Base-by-base conservation (phyloP, 2,888 invertebrate genomes). In the Drosophila birchii region DNA sequence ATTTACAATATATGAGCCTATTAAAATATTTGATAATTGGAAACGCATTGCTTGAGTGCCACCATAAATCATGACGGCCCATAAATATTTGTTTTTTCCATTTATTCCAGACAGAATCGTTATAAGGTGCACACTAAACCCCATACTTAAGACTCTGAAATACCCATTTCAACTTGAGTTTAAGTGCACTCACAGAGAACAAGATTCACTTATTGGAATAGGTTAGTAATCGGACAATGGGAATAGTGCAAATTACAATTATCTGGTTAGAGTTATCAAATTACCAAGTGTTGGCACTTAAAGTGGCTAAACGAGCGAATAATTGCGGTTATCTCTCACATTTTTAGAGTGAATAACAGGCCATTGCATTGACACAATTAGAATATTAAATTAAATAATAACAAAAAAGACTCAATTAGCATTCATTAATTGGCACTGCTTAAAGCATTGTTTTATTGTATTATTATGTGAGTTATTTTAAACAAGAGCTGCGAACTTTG, bases 1-100 rank as follows among this genome's bases (percentile, higher is more conserved):
- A 84, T 67, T 45, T 55, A 18, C 45, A 6, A 45, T 66, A 57
- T 72, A 56, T 75, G 78, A 49, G 62, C 32, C 43, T 64, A 78
- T 64, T 62, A 73, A 74, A 74, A 70, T 62, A 70, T 69, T 74
- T 55, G 51, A 86, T 71, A 59, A 83, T 78, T 74, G 67, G 16
- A 76, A 67, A 74, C 53, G 38, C 68, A 72, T 82, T 82, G 29
- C 23, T 66, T 26, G 38, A 76, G 71, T 70, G 39, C 16, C 43
- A 55, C 55, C n/a, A 58, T 79, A 77, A 81, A 78, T 82, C 70
- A 60, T 66, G 18, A 18, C 23, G 5, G 32, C 9, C 16, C 51
- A 51, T 70, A 70, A 58, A 69, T 43, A 44, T 18, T 68, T 63
- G 18, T 47, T 41, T 44, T 53, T 53, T 14, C 32, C 29, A 45